Conservation (phyloP, 2,888 invertebrate species). For the Drosophila mayaguana region DNA sequence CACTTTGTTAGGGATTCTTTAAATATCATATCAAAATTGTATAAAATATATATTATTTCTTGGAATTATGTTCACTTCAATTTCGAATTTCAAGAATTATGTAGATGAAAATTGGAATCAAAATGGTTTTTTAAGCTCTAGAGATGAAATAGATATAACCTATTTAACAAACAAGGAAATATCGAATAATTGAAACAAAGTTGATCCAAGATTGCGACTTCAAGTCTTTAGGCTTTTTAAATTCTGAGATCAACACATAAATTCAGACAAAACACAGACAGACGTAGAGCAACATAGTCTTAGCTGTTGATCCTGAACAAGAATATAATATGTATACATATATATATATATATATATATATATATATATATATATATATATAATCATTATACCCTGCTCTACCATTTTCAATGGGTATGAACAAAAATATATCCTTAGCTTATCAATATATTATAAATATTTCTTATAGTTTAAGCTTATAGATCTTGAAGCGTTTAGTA, state of each 20-base stretch:
- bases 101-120: no score
- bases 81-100: no score
- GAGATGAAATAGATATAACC: no score
- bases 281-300: background rate
- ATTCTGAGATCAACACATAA: background rate
- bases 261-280: background rate
- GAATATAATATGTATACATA: background rate
- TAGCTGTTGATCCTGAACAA: background rate
- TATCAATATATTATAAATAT: background rate
- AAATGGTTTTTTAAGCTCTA: no score
- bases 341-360: background rate
- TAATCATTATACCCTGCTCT: no score
- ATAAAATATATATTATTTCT: background rate
- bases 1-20: background rate
- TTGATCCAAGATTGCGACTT: no score
- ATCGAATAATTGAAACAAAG: no score
- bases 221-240: background rate
- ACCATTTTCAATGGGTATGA: background rate
- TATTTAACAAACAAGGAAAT: no score
- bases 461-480: background rate
- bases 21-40: background rate
- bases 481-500: slow-evolving; percentile 8
- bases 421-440: background rate
- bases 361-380: no score
- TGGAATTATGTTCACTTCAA: no score